These are phyloP conservation scores for Cheilosia impressa DNA, from an alignment of 2,888 invertebrate species.

Conservation along the genomic window DNA sequence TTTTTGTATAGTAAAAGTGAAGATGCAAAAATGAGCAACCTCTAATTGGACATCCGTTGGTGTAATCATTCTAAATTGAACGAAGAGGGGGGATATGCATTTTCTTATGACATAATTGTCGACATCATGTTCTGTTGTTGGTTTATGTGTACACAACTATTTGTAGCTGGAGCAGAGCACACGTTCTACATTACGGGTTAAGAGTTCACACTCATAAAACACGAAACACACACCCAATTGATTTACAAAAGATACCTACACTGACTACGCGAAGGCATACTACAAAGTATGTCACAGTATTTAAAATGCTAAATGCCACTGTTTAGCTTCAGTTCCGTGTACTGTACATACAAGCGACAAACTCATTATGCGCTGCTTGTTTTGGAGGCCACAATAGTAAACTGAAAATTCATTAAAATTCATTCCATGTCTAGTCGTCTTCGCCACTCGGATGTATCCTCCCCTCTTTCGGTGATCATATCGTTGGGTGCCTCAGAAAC, in stretches of 20 bases:
- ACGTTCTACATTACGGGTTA: conserved; percentile 53
- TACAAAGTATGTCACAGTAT: conserved; percentile 53
- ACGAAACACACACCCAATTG: conserved; percentile 59
- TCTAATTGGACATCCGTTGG: conserved; percentile 69
- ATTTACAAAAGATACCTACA: conserved; percentile 53
- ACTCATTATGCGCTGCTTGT: conserved; percentile 23
- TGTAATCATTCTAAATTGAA: conserved; percentile 62
- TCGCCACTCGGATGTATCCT: conserved; percentile 35
- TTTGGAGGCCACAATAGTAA: conserved; percentile 21
- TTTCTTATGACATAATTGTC: conserved; percentile 46
- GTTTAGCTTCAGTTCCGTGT: conserved; percentile 31
- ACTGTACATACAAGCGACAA: neutral
- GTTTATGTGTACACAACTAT: conserved; percentile 12
- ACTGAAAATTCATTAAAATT: conserved; percentile 62
- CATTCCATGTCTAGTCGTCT: conserved; percentile 54
- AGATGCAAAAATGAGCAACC: conserved; percentile 59
- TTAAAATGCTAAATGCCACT: conserved; percentile 33
- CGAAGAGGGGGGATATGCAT: conserved; percentile 6
- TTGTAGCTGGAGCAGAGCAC: conserved; percentile 20
- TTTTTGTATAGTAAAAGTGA: neutral
- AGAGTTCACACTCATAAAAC: conserved; percentile 56
- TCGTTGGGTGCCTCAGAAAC: conserved; percentile 36
- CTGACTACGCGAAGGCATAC: neutral
- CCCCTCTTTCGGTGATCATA: neutral
- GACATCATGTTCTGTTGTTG: too few relatives aligned